Conservation (phyloP, 2,888 invertebrate species). For the Arrhopalites spinosus region DNA sequence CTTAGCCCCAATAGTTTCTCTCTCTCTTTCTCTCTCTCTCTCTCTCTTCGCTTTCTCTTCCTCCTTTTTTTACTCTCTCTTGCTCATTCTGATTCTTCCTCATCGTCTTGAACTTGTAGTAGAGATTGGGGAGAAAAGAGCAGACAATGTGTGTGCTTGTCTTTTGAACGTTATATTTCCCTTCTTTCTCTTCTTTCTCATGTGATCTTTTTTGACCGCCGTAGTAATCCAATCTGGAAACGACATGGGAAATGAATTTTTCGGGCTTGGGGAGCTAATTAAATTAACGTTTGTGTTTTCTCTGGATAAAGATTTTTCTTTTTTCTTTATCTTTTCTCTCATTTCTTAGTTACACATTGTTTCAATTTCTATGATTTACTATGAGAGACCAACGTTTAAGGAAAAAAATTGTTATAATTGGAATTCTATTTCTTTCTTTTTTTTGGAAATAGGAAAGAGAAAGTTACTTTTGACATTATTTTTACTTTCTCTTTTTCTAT, state of each 20-base stretch:
- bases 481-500: too few relatives aligned
- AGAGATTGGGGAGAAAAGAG: constrained; percentile 1
- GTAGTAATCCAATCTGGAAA: constrained; percentile 47
- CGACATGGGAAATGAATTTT: constrained; percentile 49
- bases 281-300: constrained; percentile 47
- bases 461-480: too few relatives aligned
- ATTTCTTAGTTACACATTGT: not conserved
- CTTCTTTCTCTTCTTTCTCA: too few relatives aligned
- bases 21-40: not conserved
- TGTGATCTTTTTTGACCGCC: constrained; percentile 46
- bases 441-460: too few relatives aligned
- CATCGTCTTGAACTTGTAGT: not conserved
- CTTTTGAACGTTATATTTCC: not conserved
- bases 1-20: too few relatives aligned
- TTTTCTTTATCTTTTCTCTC: not conserved
- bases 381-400: not conserved
- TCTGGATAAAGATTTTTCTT: not conserved
- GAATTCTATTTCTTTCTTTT: not conserved
- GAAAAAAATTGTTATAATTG: not conserved
- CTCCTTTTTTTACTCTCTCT: not conserved
- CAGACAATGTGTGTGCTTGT: not conserved
- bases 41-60: constrained; percentile 5
- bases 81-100: not conserved
- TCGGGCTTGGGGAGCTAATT: constrained; percentile 46
- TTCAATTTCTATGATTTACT: not conserved